Percentiles rank a stretch among this genome's conserved stretches.
These are phyloP conservation scores for Limnephilus auricula DNA, from an alignment of 2,888 invertebrate species.

Conservation along the genomic window DNA sequence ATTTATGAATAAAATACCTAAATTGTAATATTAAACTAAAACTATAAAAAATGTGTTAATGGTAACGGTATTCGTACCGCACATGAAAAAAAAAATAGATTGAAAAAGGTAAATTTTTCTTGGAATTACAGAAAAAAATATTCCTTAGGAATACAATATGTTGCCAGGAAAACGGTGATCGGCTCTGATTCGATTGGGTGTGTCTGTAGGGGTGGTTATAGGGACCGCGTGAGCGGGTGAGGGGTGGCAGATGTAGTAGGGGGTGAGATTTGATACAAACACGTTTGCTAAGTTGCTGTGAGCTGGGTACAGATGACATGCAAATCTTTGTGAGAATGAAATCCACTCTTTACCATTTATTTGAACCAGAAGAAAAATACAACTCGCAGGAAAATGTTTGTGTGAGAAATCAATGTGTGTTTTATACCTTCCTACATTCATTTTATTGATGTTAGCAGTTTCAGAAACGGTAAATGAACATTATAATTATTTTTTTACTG, in stretches of 20 bases:
- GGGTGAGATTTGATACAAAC: neutral
- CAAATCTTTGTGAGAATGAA: conserved; percentile 12
- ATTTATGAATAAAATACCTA: too few species aligned
- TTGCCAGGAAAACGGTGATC: conserved; percentile 2
- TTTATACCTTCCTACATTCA: neutral
- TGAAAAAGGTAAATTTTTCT: neutral
- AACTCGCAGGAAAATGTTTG: neutral
- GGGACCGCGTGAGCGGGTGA: neutral
- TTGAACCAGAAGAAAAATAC: neutral
- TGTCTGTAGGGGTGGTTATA: neutral
- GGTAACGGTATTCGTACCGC: neutral
- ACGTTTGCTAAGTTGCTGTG: neutral
- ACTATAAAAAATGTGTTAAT: neutral
- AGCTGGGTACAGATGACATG: conserved; percentile 31
- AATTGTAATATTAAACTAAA: neutral
- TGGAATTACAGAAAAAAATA: neutral
- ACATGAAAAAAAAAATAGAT: neutral
- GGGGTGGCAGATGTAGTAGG: neutral
- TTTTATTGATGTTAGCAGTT: neutral
- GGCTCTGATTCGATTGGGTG: neutral
- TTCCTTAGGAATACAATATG: neutral
- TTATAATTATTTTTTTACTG: too few species aligned
- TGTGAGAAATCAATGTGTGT: neutral
- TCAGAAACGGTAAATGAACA: neutral
- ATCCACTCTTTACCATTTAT: neutral